Evolutionary conservation across 2,797 vertebrate genomes (phyloP).

Genomic region (Coregonus ussuriensis): DNA sequence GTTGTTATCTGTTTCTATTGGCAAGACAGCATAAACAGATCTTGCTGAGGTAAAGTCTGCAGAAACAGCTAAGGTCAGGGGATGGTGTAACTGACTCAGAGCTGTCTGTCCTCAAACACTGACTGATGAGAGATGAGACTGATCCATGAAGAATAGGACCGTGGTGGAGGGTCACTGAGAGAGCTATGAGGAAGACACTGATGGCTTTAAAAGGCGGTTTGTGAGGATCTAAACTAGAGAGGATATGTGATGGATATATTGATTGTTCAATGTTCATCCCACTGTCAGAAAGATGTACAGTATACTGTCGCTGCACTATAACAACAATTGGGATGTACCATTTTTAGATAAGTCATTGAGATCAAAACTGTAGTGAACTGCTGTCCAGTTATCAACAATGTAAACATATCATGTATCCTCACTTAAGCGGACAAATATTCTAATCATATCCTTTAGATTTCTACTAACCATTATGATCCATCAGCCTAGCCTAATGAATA

Average conservation of each 20-base stretch:
- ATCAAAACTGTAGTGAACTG: neutral
- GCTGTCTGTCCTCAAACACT: slow-evolving; percentile 11
- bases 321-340: too few relatives aligned
- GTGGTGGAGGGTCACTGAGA: neutral
- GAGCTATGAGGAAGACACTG: neutral
- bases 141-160: slow-evolving; percentile 24
- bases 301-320: too few relatives aligned
- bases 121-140: slow-evolving; percentile 22
- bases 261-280: too few relatives aligned
- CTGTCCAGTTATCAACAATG: slow-evolving; percentile 38
- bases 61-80: neutral
- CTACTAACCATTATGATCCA: slow-evolving; percentile 33
- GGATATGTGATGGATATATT: too few relatives aligned
- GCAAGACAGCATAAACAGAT: neutral
- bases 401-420: slow-evolving; percentile 16
- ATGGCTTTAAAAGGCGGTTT: neutral
- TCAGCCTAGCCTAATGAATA: slow-evolving; percentile 53
- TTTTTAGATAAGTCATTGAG: too few relatives aligned
- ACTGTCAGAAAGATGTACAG: too few relatives aligned
- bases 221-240: neutral
- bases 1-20: too few relatives aligned
- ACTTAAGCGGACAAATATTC: slow-evolving; percentile 24
- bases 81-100: neutral
- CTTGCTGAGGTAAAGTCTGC: neutral
- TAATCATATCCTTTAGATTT: slow-evolving; percentile 32